Percentiles rank a stretch among this genome's conserved stretches.
phyloP scores from a whole-genome alignment of 2,113 vertebrate genomes.

The Ceratotherium simum region DNA sequence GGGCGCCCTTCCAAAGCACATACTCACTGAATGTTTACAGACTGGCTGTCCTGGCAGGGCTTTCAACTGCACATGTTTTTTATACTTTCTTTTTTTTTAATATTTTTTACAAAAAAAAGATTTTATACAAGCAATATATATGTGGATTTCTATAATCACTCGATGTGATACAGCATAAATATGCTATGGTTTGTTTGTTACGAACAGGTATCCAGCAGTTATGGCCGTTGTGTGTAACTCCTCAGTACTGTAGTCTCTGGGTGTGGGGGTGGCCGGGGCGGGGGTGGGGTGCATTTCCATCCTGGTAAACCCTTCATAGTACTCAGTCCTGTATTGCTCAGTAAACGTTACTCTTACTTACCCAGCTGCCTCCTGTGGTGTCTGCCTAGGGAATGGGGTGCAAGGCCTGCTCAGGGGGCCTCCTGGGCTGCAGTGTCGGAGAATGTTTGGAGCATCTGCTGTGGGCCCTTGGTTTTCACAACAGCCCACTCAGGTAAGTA shows the following conservation, averaged over 20 bases:
- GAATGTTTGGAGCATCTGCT: background rate
- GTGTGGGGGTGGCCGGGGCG: constrained; percentile 59
- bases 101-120: constrained; percentile 91
- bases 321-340: constrained; percentile 89
- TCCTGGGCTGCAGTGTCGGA: accelerated
- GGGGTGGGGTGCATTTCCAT: constrained; percentile 83
- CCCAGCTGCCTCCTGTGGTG: constrained; percentile 75
- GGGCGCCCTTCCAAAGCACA: constrained; percentile 97
- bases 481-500: background rate
- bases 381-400: constrained; percentile 57
- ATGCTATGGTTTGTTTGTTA: constrained; percentile 93
- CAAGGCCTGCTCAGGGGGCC: background rate
- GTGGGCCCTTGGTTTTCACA: background rate
- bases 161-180: constrained; percentile 92
- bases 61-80: constrained; percentile 91
- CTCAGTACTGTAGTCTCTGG: constrained; percentile 82
- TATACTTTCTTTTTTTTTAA: constrained; percentile 87
- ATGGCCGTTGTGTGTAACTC: constrained; percentile 87
- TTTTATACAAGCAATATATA: constrained; percentile 96
- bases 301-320: constrained; percentile 89
- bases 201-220: constrained; percentile 89
- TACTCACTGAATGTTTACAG: constrained; percentile 96
- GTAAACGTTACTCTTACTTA: constrained; percentile 89
- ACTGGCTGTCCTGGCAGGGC: constrained; percentile 93
- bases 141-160: constrained; percentile 97